Evolutionary conservation across 2,888 invertebrate species (phyloP).

Genomic region (Strigamia crassipes): DNA sequence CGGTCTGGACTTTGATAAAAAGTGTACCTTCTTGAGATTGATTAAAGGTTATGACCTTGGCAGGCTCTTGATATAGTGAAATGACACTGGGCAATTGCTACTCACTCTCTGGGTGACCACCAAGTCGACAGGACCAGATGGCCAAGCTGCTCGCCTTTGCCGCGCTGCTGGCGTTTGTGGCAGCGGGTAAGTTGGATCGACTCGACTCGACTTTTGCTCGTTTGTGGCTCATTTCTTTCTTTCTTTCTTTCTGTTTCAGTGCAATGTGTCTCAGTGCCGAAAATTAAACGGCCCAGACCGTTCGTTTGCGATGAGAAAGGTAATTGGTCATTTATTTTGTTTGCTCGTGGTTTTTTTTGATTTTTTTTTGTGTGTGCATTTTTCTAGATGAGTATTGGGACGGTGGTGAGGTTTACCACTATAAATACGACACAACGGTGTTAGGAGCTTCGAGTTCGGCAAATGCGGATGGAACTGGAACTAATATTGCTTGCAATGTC

Average conservation of each 20-base stretch:
- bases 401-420: not conserved
- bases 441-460: slow-evolving; percentile 47
- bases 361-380: not conserved
- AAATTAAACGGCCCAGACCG: not conserved
- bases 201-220: not conserved
- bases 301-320: not conserved
- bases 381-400: slow-evolving; percentile 41
- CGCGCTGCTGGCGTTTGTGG: not conserved
- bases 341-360: not conserved
- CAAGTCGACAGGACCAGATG: not conserved
- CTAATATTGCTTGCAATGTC: slow-evolving; percentile 48
- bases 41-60: slow-evolving; percentile 34
- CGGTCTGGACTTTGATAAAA: slow-evolving; percentile 1
- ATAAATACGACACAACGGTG: not conserved
- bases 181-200: not conserved
- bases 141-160: not conserved
- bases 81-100: not conserved
- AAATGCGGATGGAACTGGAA: slow-evolving; percentile 43
- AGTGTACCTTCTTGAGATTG: slow-evolving; percentile 18
- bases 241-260: not conserved
- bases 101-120: slow-evolving; percentile 38
- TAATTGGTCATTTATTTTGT: not conserved
- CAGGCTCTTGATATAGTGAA: not conserved
- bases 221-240: not conserved
- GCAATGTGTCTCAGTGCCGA: not conserved